A percentile compares a stretch with the other conserved stretches of the same genome.
These are phyloP conservation scores for Psittacara wagleri DNA, from an alignment of 2,113 vertebrate genomes.

Conservation along the genomic window DNA sequence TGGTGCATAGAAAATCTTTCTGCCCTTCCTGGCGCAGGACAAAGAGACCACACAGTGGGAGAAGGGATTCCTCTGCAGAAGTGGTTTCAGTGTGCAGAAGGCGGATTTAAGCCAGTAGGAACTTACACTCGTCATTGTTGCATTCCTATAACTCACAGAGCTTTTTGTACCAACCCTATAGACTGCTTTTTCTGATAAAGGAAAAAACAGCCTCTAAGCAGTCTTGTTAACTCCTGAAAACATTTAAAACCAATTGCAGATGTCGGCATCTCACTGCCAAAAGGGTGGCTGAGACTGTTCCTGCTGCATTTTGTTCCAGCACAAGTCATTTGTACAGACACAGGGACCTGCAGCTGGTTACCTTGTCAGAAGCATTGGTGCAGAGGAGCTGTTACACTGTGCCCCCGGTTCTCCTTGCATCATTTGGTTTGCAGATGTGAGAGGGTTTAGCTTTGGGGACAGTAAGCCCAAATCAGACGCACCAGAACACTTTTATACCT, in stretches of 20 bases:
- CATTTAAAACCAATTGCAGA: background rate
- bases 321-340: background rate
- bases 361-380: background rate
- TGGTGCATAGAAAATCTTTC: background rate
- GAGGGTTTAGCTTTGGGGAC: background rate
- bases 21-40: background rate
- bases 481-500: background rate
- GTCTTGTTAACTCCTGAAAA: background rate
- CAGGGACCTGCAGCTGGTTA: background rate
- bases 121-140: background rate
- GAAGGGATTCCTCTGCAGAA: background rate
- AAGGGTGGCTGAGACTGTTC: background rate
- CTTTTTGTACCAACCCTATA: background rate
- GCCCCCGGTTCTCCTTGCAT: background rate
- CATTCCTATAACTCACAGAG: background rate
- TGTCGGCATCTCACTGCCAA: background rate
- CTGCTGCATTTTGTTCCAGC: background rate
- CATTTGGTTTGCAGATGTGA: background rate
- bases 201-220: background rate
- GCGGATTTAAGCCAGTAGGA: background rate
- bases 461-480: background rate
- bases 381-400: background rate
- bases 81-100: background rate
- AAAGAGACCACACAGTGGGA: rapidly evolving
- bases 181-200: background rate